These are phyloP conservation scores for Drosophila hamatofila DNA, from an alignment of 2,888 invertebrate species.

Conservation along the genomic window DNA sequence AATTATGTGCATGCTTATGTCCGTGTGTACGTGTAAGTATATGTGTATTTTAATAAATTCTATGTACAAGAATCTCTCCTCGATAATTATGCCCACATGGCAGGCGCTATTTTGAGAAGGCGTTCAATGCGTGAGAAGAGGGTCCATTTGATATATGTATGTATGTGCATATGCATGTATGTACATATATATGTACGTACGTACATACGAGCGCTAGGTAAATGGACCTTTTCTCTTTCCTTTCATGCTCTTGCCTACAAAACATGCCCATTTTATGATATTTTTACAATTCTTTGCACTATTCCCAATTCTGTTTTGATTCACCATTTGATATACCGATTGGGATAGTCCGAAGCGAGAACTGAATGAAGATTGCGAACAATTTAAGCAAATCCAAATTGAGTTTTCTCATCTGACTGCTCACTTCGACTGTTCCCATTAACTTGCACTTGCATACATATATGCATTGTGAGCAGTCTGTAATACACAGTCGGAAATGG, in stretches of 20 bases:
- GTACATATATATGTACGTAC: not conserved
- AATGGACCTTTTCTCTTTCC: not conserved
- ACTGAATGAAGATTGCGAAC: not conserved
- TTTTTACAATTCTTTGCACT: not conserved
- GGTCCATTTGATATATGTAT: not conserved
- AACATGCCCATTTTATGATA: not conserved
- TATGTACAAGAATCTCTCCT: slow-evolving; percentile 9
- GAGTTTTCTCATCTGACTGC: not conserved
- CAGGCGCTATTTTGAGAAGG: not conserved
- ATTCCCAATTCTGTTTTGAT: not conserved
- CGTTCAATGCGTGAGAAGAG: not conserved
- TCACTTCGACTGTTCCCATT: not conserved
- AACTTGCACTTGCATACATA: not conserved
- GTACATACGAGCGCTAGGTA: too few relatives aligned
- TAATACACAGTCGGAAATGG: too few relatives aligned
- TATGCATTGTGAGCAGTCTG: not conserved
- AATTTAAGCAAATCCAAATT: not conserved
- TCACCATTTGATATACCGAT: not conserved
- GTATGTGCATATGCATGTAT: not conserved
- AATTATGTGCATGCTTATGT: not conserved
- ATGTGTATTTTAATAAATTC: slow-evolving; percentile 28
- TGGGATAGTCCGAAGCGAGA: not conserved
- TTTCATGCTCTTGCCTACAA: not conserved
- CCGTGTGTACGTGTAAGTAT: not conserved
- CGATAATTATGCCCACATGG: slow-evolving; percentile 36